Base-by-base conservation (phyloP, 2,797 vertebrate genomes). In the Apodemus agrarius region DNA sequence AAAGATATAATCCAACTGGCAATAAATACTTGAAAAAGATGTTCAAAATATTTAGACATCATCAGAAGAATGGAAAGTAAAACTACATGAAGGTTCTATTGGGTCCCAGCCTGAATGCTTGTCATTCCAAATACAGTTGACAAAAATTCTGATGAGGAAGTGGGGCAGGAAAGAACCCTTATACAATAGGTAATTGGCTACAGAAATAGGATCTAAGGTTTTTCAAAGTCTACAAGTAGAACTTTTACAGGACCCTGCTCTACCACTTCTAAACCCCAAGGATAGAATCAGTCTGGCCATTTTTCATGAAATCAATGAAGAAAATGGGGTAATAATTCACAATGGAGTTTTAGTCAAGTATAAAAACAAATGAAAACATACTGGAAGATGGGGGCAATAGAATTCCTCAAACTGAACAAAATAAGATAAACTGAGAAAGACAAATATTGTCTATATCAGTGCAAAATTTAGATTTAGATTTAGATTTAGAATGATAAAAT, bases 91-190 rank as follows among this genome's bases (percentile, higher is more conserved):
- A 69, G 21, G 24, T 67, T 22, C 59, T 19, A 52, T 52, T 69
- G 26, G 3, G 8, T 1, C 6, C 22, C 21, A 26, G 1, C 52
- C 31, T 4, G 0, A 69, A 34, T 26, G 21, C 7, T 6, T 26
- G 1, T 26, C 22, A 69, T 52, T 37, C 24, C 46, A 49, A 49
- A 85, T 31, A 34, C 6, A 34, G 22, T 34, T 69, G 52, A 22
- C 8, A 43, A 69, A 85, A 24, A 1, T n/a, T 7, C 22, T 69
- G 40, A 10, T 3, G 5, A 26, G 2, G 1, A 54, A 49, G 12
- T 26, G 13, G 46, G 21, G 6, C 3, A 54, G 17, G 12, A 9
- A 69, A 49, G 31, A 5, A 69, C 21, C 3, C 49, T 69, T 26
- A 6, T 69, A n/a, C 31, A 52, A n/a, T n/a, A 2, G 83, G 69